Percentiles rank a stretch among this genome's conserved stretches.
Conservation (phyloP, 2,888 invertebrate species). For the Synanthedon vespiformis region DNA sequence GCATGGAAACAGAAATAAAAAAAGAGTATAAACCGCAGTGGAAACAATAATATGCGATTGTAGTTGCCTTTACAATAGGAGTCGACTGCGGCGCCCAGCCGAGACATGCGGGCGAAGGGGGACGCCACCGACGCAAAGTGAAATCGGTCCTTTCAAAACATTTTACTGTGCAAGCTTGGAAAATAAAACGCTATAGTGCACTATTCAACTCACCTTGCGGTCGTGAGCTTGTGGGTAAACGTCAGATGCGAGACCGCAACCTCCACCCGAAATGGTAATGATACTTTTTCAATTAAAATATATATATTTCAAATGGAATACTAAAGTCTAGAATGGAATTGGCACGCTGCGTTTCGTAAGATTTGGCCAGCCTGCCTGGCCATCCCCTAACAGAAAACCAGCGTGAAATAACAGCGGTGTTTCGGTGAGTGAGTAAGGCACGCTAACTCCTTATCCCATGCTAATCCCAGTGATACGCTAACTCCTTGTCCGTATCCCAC, state of each 20-base stretch:
- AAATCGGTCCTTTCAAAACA: conserved; percentile 69
- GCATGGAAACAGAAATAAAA: conserved; percentile 52
- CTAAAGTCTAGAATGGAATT: no score
- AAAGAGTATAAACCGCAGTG: conserved; percentile 45
- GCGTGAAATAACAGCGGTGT: no score
- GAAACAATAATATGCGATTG: conserved; percentile 67
- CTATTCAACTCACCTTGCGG: conserved; percentile 33
- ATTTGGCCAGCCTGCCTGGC: no score
- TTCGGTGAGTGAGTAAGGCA: no score
- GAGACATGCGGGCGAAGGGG: conserved; percentile 44
- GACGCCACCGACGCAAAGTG: conserved; percentile 41
- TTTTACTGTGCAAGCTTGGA: conserved; percentile 50
- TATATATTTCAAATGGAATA: no score
- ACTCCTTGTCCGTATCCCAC: no score
- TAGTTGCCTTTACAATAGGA: conserved; percentile 59
- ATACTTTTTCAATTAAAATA: no score
- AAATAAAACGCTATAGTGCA: conserved; percentile 47
- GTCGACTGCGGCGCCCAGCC: conserved; percentile 14
- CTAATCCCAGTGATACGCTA: no score
- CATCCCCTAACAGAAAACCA: no score
- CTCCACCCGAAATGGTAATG: no score
- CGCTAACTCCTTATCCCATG: no score
- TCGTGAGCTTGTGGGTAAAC: conserved; percentile 29
- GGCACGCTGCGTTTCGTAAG: no score
- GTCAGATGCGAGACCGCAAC: neutral